These are phyloP conservation scores for Diplazon laetatorius DNA, from an alignment of 2,888 invertebrate genomes.

Conservation along the genomic window DNA sequence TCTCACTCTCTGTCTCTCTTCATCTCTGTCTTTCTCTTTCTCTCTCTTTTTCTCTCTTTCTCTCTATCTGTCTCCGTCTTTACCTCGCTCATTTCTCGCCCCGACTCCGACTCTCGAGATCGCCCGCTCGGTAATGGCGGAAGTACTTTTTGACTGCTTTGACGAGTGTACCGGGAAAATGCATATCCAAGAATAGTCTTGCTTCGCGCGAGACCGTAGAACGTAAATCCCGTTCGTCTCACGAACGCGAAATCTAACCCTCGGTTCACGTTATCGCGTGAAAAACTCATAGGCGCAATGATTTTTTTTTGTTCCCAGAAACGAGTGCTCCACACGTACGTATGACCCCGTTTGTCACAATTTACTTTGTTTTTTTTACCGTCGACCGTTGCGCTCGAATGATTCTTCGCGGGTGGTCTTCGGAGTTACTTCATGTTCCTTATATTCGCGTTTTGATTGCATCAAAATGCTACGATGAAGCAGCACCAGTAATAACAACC, in stretches of 20 bases:
- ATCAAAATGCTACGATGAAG: too few relatives aligned
- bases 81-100: constrained; percentile 13
- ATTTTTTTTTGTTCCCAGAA: too few relatives aligned
- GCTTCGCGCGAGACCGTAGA: constrained; percentile 3
- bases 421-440: not conserved
- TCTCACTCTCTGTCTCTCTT: too few relatives aligned
- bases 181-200: constrained; percentile 63
- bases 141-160: constrained; percentile 65
- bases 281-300: constrained; percentile 2
- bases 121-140: constrained; percentile 63
- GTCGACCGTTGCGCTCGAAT: too few relatives aligned
- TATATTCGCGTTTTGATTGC: not conserved
- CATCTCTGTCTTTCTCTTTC: not conserved
- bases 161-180: constrained; percentile 55
- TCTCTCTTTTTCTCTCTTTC: not conserved
- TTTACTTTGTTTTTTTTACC: not conserved
- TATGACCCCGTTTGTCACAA: not conserved
- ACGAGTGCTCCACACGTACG: too few relatives aligned
- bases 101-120: constrained; percentile 2
- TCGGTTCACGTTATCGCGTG: not conserved
- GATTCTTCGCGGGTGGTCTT: too few relatives aligned
- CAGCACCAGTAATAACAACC: not conserved
- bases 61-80: not conserved
- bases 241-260: not conserved
- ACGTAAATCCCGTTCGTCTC: not conserved